phyloP scores from a whole-genome alignment of 2,888 invertebrate species.

The Macrophya alboannulata region DNA sequence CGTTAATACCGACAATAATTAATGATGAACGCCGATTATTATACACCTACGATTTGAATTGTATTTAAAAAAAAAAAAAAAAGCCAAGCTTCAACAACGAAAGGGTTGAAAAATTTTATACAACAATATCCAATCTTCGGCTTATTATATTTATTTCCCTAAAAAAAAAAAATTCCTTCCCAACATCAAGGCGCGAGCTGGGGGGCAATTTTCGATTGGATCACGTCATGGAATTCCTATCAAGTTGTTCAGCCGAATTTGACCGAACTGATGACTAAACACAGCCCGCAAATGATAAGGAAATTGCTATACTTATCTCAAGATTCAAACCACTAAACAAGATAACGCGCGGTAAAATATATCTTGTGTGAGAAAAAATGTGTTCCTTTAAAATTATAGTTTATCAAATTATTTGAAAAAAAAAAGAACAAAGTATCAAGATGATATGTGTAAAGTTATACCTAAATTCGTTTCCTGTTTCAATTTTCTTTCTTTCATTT shows the following conservation, averaged over 20 bases:
- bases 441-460: no score
- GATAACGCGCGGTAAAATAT: background rate
- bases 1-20: background rate
- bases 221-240: background rate
- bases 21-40: background rate
- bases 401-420: no score
- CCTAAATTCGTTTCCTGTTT: no score
- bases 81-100: background rate
- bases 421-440: no score
- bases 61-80: background rate
- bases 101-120: background rate
- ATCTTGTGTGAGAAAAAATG: background rate
- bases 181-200: background rate
- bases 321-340: background rate
- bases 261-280: background rate
- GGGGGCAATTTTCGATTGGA: background rate
- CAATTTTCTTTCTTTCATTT: background rate
- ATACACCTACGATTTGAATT: no score
- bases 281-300: background rate
- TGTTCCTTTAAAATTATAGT: background rate
- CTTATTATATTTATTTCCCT: no score
- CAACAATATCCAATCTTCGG: no score
- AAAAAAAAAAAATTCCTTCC: background rate
- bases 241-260: background rate
- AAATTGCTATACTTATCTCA: conserved; percentile 14